Conservation (phyloP, 2,888 invertebrate species). For the Meta bourneti region DNA sequence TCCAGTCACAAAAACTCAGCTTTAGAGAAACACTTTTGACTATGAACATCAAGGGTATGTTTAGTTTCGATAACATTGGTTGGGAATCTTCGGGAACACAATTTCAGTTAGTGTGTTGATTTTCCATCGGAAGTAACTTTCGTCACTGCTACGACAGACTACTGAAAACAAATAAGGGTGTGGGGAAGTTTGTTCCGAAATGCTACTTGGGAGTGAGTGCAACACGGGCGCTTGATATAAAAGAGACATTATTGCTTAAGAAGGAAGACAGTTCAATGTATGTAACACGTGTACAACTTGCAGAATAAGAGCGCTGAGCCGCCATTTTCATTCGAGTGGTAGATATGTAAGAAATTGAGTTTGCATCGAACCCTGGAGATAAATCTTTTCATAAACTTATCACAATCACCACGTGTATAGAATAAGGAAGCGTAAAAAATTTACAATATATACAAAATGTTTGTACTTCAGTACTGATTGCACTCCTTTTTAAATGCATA, state of each 20-base stretch:
- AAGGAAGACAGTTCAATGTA: conserved; percentile 69
- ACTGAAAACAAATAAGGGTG: not conserved
- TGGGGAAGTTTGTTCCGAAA: not conserved
- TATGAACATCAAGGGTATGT: not conserved
- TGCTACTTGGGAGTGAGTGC: not conserved
- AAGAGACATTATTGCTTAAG: conserved; percentile 70
- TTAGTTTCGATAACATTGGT: not conserved
- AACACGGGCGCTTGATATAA: conserved; percentile 34
- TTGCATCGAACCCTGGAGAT: not conserved
- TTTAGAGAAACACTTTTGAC: not conserved
- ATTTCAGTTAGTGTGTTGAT: not conserved
- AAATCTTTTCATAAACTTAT: conserved; percentile 15
- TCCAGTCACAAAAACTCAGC: too few species aligned
- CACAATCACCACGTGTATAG: conserved; percentile 5
- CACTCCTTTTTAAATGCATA: not conserved
- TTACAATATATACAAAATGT: not conserved
- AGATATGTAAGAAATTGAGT: not conserved
- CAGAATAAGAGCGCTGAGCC: conserved; percentile 46
- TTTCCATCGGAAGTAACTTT: not conserved
- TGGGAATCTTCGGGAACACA: not conserved
- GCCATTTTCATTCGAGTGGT: conserved; percentile 35
- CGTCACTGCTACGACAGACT: not conserved
- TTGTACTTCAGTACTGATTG: not conserved
- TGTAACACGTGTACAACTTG: conserved; percentile 34
- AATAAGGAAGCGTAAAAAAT: not conserved